Base-by-base conservation (phyloP, 30 jellyfish, hydroid and myxozoan genomes). In the Sanderia malayensis region DNA sequence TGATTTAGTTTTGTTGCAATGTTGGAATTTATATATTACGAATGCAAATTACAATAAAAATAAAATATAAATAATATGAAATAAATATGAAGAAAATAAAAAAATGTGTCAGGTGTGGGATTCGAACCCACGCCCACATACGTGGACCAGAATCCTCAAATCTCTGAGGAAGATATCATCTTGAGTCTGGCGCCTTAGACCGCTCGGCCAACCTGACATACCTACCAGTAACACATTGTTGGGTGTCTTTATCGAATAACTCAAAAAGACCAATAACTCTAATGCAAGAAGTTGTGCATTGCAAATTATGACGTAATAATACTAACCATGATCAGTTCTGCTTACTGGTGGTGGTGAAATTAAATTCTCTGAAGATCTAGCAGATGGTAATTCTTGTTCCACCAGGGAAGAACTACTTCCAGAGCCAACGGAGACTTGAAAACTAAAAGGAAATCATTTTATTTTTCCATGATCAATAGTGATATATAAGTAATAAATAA, bases 111-210 rank as follows among this genome's bases (percentile, higher is more conserved):
- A 83, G 95, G 76, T 83, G 95, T 83, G 95, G 95, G 95, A 83
- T 83, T 83, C 86, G 95, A 83, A 83, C 95, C 95, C 95, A 83
- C 95, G 95, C 95, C 95, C 95, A 83, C 95, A 83, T 69, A 61
- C 95, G 95, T 83, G 95, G 95, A 83, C 95, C 95, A 83, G 95
- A 83, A 71, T 73, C 84, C 95, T 83, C 95, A 76, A 55, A 49
- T 62, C 73, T 46, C 25, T 26, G 86, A 68, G 81, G 79, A 59
- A 74, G 76, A 58, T 83, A 18, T 73, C 21, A 73, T 83, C 95
- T 83, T 83, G 95, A 83, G 95, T 83, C 95, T 83, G 95, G 95
- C 95, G 95, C 95, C 95, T 83, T 83, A 83, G 95, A 83, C 95
- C 95, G 95, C 95, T 83, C 95, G 95, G 95, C 95, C 95, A 83